A percentile compares a stretch with the other conserved stretches of the same genome.
Conservation (phyloP, 2,113 vertebrate species). For the Clarias magur region DNA sequence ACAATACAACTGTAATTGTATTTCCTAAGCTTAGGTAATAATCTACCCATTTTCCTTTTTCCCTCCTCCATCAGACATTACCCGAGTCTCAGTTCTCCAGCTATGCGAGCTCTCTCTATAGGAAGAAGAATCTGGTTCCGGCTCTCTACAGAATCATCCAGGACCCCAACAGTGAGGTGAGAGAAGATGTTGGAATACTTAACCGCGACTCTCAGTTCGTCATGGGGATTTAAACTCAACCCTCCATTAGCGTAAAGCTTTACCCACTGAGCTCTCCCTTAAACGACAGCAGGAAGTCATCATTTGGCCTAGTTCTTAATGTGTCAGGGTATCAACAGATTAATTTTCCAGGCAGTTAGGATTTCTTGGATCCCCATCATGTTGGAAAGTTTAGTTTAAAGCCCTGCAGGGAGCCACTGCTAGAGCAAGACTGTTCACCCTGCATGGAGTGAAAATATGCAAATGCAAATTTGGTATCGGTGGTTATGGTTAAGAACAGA, state of each 20-base stretch:
- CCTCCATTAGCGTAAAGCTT: background rate
- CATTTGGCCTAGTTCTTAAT: background rate
- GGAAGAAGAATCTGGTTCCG: slow-evolving; percentile 88
- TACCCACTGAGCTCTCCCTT: background rate
- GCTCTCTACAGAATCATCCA: slow-evolving; percentile 96
- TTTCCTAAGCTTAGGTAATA: background rate
- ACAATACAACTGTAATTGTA: background rate
- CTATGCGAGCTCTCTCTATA: slow-evolving; percentile 91
- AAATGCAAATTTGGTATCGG: background rate
- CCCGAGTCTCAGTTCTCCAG: slow-evolving; percentile 89
- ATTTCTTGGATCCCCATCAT: background rate
- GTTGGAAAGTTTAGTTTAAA: background rate
- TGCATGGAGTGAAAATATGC: background rate
- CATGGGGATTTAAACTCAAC: background rate
- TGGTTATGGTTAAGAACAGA: background rate
- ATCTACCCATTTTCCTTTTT: background rate
- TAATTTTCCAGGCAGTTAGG: background rate
- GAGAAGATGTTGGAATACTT: background rate
- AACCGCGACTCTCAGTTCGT: background rate
- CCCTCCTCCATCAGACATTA: slow-evolving; percentile 75
- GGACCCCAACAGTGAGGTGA: slow-evolving; percentile 92
- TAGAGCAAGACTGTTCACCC: background rate
- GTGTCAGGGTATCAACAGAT: background rate
- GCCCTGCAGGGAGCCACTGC: background rate
- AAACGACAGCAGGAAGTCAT: background rate